Evolutionary conservation across 2,113 vertebrate genomes (phyloP), one percentile per base, ranked within the genome.

Genomic region (Oncorhynchus nerka): DNA sequence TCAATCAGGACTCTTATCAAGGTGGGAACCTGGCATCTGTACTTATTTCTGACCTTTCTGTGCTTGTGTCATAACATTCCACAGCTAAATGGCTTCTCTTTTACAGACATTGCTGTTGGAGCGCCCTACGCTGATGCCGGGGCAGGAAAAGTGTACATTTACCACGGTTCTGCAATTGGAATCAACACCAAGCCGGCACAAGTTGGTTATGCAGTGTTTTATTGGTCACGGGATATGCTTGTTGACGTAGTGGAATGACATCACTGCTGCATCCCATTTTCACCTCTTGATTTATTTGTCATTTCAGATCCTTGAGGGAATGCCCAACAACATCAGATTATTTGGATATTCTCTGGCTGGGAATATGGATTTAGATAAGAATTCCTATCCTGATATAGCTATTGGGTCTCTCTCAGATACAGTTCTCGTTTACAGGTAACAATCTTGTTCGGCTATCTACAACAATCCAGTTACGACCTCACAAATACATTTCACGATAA

Each of bases 301-400:
- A 49, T 70, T 48, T 15, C 32, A 70, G 68, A 24, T 70, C 39
- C 68, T 70, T 15, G 11, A 45, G 22, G 34, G 34, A 48, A 49
- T 22, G 13, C 22, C 6, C 45, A 28, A 45, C 45, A 70, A 5
- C 49, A 88, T 93, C 6, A 84, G 1, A 34, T 94, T 93, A 64
- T 99, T 99, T 90, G 98, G 98, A 71, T 99, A 99, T 85, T 99
- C 97, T 70, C 89, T 99, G 89, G 95, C 96, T 75, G 98, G 97
- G 75, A 96, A 96, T 85, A 96, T 99, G 96, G 98, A 99, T 88
- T 85, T 99, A 85, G 98, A 99, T 81, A 84, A 86, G 74, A 99
- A 99, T 89, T 93, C 91, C 19, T 99, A 99, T 79, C 97, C 98
- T 62, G 98, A 99, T 74, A 80, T 99, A 82, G 98, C 96, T 70